phyloP scores from a whole-genome alignment of 1,140 invertebrate genomes.

The Ceratina australensis region DNA sequence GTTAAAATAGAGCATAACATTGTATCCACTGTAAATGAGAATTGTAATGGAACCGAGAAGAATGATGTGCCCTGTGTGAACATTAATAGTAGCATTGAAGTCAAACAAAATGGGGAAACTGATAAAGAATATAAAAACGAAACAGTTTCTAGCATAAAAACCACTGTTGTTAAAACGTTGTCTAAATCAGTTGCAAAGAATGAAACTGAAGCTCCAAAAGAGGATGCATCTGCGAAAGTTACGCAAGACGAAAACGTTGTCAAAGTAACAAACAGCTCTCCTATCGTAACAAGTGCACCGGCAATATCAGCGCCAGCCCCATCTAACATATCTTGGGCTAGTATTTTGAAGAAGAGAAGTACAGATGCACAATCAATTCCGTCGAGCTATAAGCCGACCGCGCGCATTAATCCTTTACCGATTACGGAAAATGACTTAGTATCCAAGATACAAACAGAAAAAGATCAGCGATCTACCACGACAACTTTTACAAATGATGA shows the following conservation, averaged over 20 bases:
- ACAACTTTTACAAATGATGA: constrained; percentile 26
- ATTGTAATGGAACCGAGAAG: constrained; percentile 64
- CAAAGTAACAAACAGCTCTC: constrained; percentile 26
- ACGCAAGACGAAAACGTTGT: constrained; percentile 29
- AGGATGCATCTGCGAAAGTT: constrained; percentile 34
- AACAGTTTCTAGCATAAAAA: constrained; percentile 51
- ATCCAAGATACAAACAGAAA: constrained; percentile 34
- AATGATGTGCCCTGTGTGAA: constrained; percentile 63
- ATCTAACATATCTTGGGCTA: constrained; percentile 50
- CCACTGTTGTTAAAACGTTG: constrained; percentile 50
- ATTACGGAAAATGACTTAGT: constrained; percentile 35
- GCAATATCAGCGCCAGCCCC: constrained; percentile 19
- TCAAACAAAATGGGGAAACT: constrained; percentile 69
- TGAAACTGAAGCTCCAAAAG: constrained; percentile 46
- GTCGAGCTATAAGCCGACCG: constrained; percentile 55
- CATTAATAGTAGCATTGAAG: constrained; percentile 69
- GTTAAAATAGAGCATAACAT: constrained; percentile 69
- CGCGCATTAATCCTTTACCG: constrained; percentile 55
- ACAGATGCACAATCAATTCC: constrained; percentile 29
- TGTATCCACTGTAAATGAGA: constrained; percentile 62
- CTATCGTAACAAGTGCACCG: constrained; percentile 5
- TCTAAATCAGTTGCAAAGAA: constrained; percentile 40
- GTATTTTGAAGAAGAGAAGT: constrained; percentile 59
- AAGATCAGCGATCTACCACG: constrained; percentile 33
- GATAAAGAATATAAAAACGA: constrained; percentile 61